Percentiles rank a stretch among this genome's conserved stretches.
Conservation (phyloP, 2,888 invertebrate species). For the Sialis fuliginosa region DNA sequence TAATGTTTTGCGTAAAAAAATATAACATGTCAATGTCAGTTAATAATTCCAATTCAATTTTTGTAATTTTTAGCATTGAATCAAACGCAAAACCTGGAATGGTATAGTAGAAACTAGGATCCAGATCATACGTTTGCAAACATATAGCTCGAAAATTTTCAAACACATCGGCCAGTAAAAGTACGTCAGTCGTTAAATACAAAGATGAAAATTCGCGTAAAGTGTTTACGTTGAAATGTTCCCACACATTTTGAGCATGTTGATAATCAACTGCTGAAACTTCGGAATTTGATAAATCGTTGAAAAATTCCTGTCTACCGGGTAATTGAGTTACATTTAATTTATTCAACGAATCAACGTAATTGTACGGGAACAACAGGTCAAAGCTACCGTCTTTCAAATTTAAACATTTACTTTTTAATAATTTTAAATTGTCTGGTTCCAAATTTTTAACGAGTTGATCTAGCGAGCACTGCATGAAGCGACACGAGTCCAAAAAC, state of each 20-base stretch:
- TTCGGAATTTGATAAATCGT: slow-evolving; percentile 10
- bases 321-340: slow-evolving; percentile 14
- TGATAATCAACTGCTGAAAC: slow-evolving; percentile 15
- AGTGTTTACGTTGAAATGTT: slow-evolving; percentile 14
- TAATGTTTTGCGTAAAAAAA: slow-evolving; percentile 16
- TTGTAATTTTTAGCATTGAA: slow-evolving; percentile 18
- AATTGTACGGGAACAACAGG: slow-evolving; percentile 18
- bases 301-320: slow-evolving; percentile 12
- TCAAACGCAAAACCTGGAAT: slow-evolving; percentile 18
- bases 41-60: slow-evolving; percentile 16
- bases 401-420: slow-evolving; percentile 6
- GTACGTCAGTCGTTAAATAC: slow-evolving; percentile 19
- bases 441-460: slow-evolving; percentile 13
- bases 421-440: slow-evolving; percentile 3
- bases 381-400: slow-evolving; percentile 6
- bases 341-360: slow-evolving; percentile 12
- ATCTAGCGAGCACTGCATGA: slow-evolving; percentile 15
- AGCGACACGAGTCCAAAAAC: slow-evolving; percentile 16
- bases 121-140: slow-evolving; percentile 15
- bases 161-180: slow-evolving; percentile 19
- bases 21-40: slow-evolving; percentile 18
- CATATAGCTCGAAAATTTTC: slow-evolving; percentile 18
- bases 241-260: slow-evolving; percentile 18
- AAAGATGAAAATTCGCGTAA: slow-evolving; percentile 19
- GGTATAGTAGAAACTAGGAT: slow-evolving; percentile 18